phyloP scores from a whole-genome alignment of 2,797 vertebrate genomes.

The Clarias laeviceps region DNA sequence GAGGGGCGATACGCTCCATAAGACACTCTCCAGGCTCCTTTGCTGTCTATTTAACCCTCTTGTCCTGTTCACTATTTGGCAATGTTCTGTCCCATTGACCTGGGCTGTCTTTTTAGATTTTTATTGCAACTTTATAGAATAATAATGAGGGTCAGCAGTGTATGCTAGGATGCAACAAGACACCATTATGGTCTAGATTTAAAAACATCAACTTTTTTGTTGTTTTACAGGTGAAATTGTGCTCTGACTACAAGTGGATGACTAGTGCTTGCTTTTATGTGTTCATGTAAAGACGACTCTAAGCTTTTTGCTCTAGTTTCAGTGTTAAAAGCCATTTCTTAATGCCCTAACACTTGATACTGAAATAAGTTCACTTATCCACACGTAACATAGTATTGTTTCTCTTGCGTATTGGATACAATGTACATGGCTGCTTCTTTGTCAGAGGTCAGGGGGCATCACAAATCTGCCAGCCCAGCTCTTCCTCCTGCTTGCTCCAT shows the following conservation, averaged over 20 bases:
- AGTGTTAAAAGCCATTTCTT: not conserved
- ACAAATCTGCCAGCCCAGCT: conserved; percentile 27
- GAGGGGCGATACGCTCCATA: conserved; percentile 15
- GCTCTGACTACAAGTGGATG: not conserved
- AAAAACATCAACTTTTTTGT: not conserved
- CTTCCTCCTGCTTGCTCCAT: conserved; percentile 19
- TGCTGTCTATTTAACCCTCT: conserved; percentile 13
- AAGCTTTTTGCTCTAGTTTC: not conserved
- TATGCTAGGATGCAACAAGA: not conserved
- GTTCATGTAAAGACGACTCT: not conserved
- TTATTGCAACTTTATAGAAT: not conserved
- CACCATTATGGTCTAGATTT: not conserved
- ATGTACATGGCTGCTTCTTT: not conserved
- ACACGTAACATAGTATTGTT: not conserved
- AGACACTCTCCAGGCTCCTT: conserved; percentile 5
- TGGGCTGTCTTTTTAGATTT: conserved; percentile 18
- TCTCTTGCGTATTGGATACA: not conserved
- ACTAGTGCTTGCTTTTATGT: not conserved
- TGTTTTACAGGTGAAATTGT: not conserved
- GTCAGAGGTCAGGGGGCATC: conserved; percentile 4
- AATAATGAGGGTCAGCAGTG: not conserved
- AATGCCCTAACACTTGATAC: not conserved
- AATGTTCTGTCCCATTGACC: conserved; percentile 19
- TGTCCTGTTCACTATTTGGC: conserved; percentile 14
- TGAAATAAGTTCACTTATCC: not conserved